These are phyloP conservation scores for Caenorhabditis zanzibari DNA, from an alignment of 2,888 invertebrate genomes.

Conservation along the genomic window DNA sequence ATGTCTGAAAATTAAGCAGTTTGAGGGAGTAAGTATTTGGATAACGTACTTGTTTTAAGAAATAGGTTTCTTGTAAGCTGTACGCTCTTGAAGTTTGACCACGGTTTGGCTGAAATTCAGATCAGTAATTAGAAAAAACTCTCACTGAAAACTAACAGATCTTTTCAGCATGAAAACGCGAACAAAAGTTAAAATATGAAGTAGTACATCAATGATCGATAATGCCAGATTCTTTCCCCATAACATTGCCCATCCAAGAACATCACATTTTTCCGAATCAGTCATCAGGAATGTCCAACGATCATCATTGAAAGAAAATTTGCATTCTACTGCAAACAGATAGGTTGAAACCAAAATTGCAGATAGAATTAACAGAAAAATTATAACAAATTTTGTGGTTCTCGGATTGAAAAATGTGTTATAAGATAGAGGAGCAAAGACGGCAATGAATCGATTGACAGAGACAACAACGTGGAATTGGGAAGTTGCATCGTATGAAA, in stretches of 20 bases:
- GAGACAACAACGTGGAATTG: constrained; percentile 29
- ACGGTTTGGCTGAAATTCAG: constrained; percentile 2
- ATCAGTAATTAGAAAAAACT: no score
- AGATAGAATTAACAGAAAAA: neutral
- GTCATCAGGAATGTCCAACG: constrained; percentile 22
- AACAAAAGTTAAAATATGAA: constrained; percentile 35
- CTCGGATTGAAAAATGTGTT: constrained; percentile 40
- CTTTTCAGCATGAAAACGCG: constrained; percentile 20
- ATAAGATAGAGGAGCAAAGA: constrained; percentile 40
- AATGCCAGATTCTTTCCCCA: constrained; percentile 30
- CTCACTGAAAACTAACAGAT: neutral
- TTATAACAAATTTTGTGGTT: constrained; percentile 8
- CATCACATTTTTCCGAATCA: neutral
- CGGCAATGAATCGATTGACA: constrained; percentile 43
- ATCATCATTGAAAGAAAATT: constrained; percentile 28
- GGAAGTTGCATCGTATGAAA: constrained; percentile 31
- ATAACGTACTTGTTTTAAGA: constrained; percentile 32
- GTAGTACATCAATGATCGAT: constrained; percentile 24
- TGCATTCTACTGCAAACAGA: constrained; percentile 8
- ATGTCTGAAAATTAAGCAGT: constrained; percentile 21
- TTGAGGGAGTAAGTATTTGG: neutral
- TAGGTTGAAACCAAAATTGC: neutral
- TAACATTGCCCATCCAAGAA: constrained; percentile 26
- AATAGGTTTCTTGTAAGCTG: constrained; percentile 29
- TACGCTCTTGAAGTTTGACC: neutral